Conservation (phyloP, 2,888 invertebrate genomes). For the Junonia oenone region DNA sequence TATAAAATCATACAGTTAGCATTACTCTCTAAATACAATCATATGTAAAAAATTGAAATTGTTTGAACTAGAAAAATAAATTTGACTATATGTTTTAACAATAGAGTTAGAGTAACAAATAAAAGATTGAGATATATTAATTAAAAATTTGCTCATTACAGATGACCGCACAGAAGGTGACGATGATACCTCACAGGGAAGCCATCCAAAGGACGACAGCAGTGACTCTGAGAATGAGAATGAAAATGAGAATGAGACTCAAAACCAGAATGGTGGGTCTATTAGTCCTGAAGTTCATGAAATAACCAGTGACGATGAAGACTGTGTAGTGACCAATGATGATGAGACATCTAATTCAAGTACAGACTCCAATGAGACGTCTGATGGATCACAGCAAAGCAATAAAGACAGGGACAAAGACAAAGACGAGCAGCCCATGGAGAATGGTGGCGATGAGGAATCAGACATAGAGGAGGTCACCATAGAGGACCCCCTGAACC, state of each 20-base stretch:
- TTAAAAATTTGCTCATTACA: slow-evolving; percentile 35
- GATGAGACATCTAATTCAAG: slow-evolving; percentile 78
- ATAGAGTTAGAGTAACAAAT: too few relatives aligned
- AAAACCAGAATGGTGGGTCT: slow-evolving; percentile 67
- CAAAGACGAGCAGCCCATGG: slow-evolving; percentile 61
- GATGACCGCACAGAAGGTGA: slow-evolving; percentile 74
- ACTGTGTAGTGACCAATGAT: slow-evolving; percentile 74
- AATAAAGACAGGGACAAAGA: slow-evolving; percentile 72
- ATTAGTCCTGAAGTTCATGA: slow-evolving; percentile 73
- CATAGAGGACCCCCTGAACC: slow-evolving; percentile 83
- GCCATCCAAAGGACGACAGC: slow-evolving; percentile 68
- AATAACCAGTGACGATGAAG: slow-evolving; percentile 80
- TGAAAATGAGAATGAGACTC: slow-evolving; percentile 54
- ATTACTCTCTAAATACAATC: neutral
- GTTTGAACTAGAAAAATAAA: neutral
- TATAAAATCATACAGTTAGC: too few relatives aligned
- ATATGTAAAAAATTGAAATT: neutral
- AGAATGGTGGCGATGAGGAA: slow-evolving; percentile 79
- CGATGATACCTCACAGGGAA: slow-evolving; percentile 73
- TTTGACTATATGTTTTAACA: neutral
- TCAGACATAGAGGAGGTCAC: slow-evolving; percentile 84
- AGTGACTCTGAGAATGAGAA: slow-evolving; percentile 61
- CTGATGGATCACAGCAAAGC: slow-evolving; percentile 76
- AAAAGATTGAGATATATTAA: neutral
- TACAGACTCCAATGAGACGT: slow-evolving; percentile 76